phyloP scores from a whole-genome alignment of 2,113 vertebrate genomes.

The Haemorhous mexicanus region DNA sequence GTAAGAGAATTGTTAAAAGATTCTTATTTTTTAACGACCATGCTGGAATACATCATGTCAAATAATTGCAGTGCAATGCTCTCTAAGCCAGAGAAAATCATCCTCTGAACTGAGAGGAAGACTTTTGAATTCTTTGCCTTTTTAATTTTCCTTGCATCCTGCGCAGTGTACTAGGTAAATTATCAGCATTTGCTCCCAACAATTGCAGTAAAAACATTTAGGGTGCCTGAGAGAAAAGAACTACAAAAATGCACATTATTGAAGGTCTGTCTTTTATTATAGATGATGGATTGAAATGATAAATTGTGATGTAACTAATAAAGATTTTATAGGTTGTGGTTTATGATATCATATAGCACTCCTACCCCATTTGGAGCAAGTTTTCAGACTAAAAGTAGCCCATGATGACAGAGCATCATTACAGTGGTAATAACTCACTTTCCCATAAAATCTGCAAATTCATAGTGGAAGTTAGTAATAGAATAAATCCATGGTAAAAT shows the following conservation, averaged over 20 bases:
- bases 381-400: neutral
- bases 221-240: neutral
- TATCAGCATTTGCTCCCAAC: neutral
- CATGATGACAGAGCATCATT: neutral
- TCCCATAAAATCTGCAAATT: neutral
- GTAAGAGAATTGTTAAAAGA: neutral
- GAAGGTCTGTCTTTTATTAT: neutral
- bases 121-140: neutral
- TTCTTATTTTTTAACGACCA: neutral
- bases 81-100: neutral
- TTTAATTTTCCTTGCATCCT: neutral
- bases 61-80: neutral
- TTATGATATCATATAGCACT: neutral
- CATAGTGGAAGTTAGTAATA: neutral
- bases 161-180: neutral
- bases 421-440: neutral
- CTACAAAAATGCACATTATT: neutral
- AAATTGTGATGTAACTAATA: neutral
- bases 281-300: neutral
- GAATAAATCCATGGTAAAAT: neutral
- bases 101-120: neutral
- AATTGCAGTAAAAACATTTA: neutral
- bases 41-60: neutral
- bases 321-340: neutral
- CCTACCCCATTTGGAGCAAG: neutral